These are phyloP conservation scores for Campylorhamphus procurvoides DNA, from an alignment of 2,113 vertebrate genomes.

Conservation along the genomic window DNA sequence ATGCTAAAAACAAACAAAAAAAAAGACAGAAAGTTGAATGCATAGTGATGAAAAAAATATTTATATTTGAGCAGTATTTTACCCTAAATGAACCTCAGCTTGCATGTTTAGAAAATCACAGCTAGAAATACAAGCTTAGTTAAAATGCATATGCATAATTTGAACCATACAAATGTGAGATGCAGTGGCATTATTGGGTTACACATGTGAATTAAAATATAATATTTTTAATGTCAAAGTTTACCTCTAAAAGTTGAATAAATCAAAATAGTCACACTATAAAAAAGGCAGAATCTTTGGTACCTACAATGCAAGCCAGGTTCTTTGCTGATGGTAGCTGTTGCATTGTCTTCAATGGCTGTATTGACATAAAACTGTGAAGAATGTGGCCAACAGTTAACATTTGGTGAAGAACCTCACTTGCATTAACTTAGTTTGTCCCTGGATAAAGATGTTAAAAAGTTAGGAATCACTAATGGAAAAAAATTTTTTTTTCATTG, in stretches of 20 bases:
- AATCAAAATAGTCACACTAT: neutral
- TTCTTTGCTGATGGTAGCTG: neutral
- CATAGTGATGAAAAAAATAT: neutral
- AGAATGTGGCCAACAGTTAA: neutral
- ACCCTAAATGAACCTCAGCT: neutral
- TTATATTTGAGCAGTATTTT: neutral
- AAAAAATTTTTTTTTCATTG: neutral
- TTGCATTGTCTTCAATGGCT: neutral
- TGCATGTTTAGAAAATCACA: neutral
- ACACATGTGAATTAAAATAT: neutral
- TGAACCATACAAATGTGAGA: neutral
- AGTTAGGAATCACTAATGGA: neutral
- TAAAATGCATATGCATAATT: neutral
- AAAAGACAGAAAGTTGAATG: neutral
- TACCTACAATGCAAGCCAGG: fast-evolving
- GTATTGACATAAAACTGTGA: neutral
- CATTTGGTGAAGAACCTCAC: neutral
- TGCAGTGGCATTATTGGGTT: neutral
- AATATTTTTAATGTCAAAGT: neutral
- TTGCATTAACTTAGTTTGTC: neutral
- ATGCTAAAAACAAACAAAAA: neutral
- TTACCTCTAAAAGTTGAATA: neutral
- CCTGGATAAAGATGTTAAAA: neutral
- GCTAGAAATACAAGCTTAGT: neutral
- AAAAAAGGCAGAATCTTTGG: neutral